Base-by-base conservation (phyloP, 2,888 invertebrate species). In the Calameuta filiformis region DNA sequence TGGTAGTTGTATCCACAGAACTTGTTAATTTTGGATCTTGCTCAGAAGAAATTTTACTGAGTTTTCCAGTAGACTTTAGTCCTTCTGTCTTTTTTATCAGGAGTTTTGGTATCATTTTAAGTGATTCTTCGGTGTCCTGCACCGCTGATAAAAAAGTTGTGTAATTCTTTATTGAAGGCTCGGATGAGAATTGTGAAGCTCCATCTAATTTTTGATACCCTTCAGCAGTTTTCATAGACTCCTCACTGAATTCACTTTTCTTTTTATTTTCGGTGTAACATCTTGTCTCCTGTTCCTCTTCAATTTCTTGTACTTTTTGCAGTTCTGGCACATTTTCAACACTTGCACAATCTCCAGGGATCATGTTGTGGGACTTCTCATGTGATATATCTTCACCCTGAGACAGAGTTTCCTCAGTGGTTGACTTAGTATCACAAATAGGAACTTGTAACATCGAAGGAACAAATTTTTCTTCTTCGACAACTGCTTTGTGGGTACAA, bases 11-110 rank as follows among this genome's bases (percentile, higher is more conserved):
- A 69, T 73, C 85, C 4, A 85, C 81, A 77, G 81, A 82, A 15
- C 76, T 73, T 79, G 83, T 84, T 3, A 87, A 82, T 33, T 78
- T 83, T 23, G 79, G 23, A 23, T 56, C 56, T 56, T 56, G 23
- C 23, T 56, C 56, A 23, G 23, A 9, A 56, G 23, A 56, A 56
- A 9, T 56, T 56, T 56, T 56, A 56, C 56, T 56, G 56, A 56
- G 6, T 56, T 56, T 56, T 56, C 56, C 56, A 9, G 9, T 23
- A 23, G 9, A 1, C 23, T 56, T 56, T 56, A 9, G 23, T 23
- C 23, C 79, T 12, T 90, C 90, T 33, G 84, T 85, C 75, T 88
- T 90, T 71, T 88, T 87, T 37, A 89, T 87, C 0, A 89, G 86
- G 12, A 90, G 82, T 78, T 88, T 89, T 1, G 89, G 89, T 40